Percentiles rank a stretch among this genome's conserved stretches.
Conservation (phyloP, 2,113 vertebrate species). For the Columba janthina region DNA sequence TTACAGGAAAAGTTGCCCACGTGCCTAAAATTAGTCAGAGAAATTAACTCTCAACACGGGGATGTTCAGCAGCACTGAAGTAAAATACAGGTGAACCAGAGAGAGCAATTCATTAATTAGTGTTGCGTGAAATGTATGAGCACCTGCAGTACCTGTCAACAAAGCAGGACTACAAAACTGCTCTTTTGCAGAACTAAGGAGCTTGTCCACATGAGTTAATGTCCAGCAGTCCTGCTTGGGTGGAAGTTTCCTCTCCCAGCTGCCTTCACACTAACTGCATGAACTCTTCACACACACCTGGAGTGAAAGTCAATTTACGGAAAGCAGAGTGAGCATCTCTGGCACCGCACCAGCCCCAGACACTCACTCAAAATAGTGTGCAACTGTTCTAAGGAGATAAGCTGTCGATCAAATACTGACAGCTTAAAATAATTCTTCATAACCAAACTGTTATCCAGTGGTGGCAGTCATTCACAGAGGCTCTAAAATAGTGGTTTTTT, state of each 20-base stretch:
- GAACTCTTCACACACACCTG: fast-evolving
- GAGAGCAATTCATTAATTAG: neutral
- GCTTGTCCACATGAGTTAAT: neutral
- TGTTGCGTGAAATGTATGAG: fast-evolving
- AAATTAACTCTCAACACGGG: neutral
- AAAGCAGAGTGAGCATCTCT: neutral
- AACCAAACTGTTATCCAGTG: neutral
- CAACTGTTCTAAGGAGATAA: neutral
- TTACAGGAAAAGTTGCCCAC: neutral
- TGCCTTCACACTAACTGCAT: fast-evolving
- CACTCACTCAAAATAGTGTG: fast-evolving
- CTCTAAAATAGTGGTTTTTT: neutral
- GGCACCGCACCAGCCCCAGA: fast-evolving
- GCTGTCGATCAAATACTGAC: neutral
- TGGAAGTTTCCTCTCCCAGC: neutral
- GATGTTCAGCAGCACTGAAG: neutral
- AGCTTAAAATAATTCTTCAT: neutral
- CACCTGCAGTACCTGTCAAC: neutral
- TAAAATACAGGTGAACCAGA: neutral
- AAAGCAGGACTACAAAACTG: neutral
- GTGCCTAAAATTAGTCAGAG: neutral
- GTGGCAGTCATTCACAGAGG: neutral
- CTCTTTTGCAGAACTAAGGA: neutral
- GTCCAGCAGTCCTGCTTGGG: neutral
- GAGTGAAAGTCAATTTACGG: neutral